Conservation (phyloP, 2,797 vertebrate species). For the Poecilia picta region DNA sequence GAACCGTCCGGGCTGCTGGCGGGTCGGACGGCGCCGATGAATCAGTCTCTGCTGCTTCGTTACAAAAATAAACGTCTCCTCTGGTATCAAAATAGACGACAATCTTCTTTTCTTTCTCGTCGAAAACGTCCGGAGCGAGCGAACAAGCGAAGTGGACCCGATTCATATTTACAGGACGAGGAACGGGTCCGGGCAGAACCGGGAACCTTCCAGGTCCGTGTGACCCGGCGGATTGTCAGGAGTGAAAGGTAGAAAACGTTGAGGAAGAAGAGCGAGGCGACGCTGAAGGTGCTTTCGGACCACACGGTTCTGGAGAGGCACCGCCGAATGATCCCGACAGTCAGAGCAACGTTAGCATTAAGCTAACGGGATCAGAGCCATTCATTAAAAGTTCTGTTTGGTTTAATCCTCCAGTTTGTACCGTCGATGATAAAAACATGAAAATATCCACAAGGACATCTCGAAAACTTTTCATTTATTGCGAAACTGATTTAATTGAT, state of each 20-base stretch:
- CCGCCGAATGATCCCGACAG: neutral
- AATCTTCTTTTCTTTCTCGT: constrained; percentile 49
- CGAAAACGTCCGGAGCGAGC: constrained; percentile 6
- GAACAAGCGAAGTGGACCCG: constrained; percentile 2
- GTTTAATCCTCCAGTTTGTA: neutral
- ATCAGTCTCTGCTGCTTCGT: constrained; percentile 49
- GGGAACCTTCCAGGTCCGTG: neutral
- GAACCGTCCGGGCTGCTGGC: neutral
- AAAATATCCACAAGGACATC: neutral
- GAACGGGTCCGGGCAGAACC: constrained; percentile 1
- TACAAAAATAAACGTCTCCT: constrained; percentile 79
- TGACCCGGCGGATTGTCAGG: constrained; percentile 58
- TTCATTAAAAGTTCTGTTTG: neutral
- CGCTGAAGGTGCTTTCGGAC: neutral
- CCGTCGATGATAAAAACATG: neutral
- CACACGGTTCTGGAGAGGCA: neutral
- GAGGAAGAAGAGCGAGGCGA: constrained; percentile 2
- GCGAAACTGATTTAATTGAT: neutral
- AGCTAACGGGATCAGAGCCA: neutral
- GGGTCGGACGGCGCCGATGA: neutral
- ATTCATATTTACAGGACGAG: constrained; percentile 40
- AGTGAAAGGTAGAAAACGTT: constrained; percentile 13
- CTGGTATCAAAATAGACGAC: constrained; percentile 78
- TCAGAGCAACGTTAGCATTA: neutral
- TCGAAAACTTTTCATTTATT: neutral